phyloP scores from a whole-genome alignment of 1,140 invertebrate genomes.

The Drosophila kurseongensis region DNA sequence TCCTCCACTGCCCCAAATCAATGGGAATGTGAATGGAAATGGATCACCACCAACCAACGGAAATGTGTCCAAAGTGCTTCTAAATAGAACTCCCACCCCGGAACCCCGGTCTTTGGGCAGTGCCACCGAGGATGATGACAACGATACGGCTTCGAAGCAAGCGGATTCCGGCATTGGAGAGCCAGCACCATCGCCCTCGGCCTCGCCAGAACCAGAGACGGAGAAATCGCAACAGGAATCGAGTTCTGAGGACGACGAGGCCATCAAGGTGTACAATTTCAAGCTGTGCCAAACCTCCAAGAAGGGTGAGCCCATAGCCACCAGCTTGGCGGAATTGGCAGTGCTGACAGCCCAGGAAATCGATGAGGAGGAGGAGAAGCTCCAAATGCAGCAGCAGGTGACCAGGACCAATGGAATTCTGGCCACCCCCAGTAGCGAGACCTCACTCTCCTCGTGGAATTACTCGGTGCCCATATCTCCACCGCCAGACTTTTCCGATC shows the following conservation, averaged over 20 bases:
- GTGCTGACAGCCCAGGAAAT: conserved; percentile 30
- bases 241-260: conserved; percentile 83
- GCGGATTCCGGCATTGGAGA: conserved; percentile 80
- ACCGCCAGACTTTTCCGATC: conserved; percentile 79
- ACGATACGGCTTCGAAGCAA: conserved; percentile 73
- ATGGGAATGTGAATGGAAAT: conserved; percentile 5
- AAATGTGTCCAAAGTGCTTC: conserved; percentile 75
- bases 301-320: conserved; percentile 17
- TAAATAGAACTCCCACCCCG: conserved; percentile 78
- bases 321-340: conserved; percentile 58
- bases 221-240: conserved; percentile 63
- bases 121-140: conserved; percentile 57
- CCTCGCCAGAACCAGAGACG: conserved; percentile 58
- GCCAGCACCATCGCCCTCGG: conserved; percentile 64
- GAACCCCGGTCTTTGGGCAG: conserved; percentile 74
- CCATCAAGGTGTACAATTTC: conserved; percentile 82
- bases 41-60: conserved; percentile 11
- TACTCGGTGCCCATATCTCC: conserved; percentile 79
- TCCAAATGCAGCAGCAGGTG: background rate
- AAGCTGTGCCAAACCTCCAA: conserved; percentile 78
- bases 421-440: conserved; percentile 54
- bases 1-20: conserved; percentile 29
- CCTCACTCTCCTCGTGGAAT: conserved; percentile 75
- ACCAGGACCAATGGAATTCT: conserved; percentile 6
- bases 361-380: conserved; percentile 2